phyloP scores from a whole-genome alignment of 2,888 invertebrate genomes.

The Drosophila demipolita region DNA sequence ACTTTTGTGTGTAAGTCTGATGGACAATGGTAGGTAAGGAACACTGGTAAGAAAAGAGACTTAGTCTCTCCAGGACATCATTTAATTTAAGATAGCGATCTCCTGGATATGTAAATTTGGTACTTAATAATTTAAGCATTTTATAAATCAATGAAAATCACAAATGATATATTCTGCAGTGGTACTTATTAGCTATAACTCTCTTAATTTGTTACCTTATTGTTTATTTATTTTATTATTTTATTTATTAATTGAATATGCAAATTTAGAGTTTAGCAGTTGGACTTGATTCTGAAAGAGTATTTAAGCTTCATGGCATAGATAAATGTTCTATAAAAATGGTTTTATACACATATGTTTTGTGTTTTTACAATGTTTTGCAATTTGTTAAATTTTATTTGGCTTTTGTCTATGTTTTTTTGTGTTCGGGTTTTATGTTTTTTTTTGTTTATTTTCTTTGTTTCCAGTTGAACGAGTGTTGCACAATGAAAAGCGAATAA shows the following conservation, averaged over 20 bases:
- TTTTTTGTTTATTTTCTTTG: constrained; percentile 9
- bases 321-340: background rate
- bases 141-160: too few relatives aligned
- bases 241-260: too few relatives aligned
- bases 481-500: constrained; percentile 40
- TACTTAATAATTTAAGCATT: too few relatives aligned
- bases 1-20: background rate
- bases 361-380: constrained; percentile 35
- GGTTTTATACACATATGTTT: background rate
- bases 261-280: background rate
- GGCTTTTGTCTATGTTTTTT: constrained; percentile 8
- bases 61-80: background rate
- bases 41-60: too few relatives aligned
- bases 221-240: too few relatives aligned
- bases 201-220: too few relatives aligned
- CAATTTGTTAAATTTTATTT: constrained; percentile 32
- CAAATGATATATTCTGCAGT: too few relatives aligned
- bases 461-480: constrained; percentile 5
- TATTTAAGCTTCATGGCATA: background rate
- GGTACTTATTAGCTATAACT: too few relatives aligned
- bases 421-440: background rate
- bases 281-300: background rate
- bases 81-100: background rate
- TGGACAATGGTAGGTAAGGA: background rate
- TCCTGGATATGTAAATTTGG: too few relatives aligned